Evolutionary conservation across 1,140 invertebrate species (phyloP).

Genomic region (Drosophila nigromelanica): DNA sequence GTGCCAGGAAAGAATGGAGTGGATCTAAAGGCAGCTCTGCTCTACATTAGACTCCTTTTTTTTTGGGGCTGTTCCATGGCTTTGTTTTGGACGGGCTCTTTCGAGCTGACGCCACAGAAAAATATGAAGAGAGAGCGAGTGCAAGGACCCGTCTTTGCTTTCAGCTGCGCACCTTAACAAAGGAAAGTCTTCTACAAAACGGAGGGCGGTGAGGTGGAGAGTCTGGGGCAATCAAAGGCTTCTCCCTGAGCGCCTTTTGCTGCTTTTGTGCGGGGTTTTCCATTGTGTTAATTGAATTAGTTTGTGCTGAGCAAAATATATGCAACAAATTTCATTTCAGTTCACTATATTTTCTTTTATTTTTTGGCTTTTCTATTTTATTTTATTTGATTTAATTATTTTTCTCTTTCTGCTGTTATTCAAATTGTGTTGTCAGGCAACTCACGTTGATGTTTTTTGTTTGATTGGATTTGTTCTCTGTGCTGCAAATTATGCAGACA

Average conservation of each 20-base stretch:
- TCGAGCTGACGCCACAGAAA: not conserved
- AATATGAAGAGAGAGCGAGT: constrained; percentile 47
- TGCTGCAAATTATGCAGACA: constrained; percentile 65
- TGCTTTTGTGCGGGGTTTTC: constrained; percentile 46
- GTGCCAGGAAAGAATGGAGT: constrained; percentile 23
- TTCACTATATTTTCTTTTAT: constrained; percentile 37
- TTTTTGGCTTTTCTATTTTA: constrained; percentile 48
- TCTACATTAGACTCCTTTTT: constrained; percentile 39
- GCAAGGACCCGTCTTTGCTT: constrained; percentile 67
- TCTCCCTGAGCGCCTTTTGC: constrained; percentile 3
- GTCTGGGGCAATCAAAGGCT: constrained; percentile 29
- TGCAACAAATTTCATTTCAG: constrained; percentile 68
- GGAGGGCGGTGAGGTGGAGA: not conserved
- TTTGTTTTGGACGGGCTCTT: constrained; percentile 24
- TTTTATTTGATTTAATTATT: constrained; percentile 22
- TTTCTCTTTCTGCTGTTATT: constrained; percentile 29
- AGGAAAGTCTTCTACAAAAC: constrained; percentile 21
- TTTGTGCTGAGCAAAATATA: constrained; percentile 58
- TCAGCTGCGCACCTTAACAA: constrained; percentile 49
- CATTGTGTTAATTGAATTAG: constrained; percentile 81
- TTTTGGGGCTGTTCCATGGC: constrained; percentile 22
- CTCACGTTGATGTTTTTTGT: constrained; percentile 44
- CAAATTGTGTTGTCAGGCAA: constrained; percentile 47
- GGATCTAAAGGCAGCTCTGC: constrained; percentile 12
- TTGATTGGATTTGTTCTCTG: constrained; percentile 45